A percentile compares a stretch with the other conserved stretches of the same genome.
Evolutionary conservation across 2,797 vertebrate species (phyloP).

Genomic region (Peromyscus aztecus): DNA sequence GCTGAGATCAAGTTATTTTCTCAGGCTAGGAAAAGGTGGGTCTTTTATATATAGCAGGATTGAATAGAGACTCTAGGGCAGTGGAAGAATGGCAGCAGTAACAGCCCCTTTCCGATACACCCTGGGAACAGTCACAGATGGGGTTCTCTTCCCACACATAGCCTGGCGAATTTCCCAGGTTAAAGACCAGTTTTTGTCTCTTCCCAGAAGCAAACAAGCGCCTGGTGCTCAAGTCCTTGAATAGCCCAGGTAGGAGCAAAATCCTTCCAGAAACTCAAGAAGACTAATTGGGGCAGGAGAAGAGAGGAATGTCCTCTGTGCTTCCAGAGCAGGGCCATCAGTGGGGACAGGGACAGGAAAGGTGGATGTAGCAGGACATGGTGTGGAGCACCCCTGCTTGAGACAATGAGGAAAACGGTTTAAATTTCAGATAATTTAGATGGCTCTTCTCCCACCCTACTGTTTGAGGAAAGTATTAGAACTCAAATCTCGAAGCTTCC

Average conservation of each 20-base stretch:
- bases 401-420: not conserved
- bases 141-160: not conserved
- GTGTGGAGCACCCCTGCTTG: not conserved
- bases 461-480: not conserved
- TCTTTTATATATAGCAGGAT: not conserved
- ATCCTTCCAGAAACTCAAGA: not conserved
- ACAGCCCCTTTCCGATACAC: not conserved
- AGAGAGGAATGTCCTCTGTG: rapidly evolving
- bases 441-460: not conserved
- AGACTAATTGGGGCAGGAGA: rapidly evolving
- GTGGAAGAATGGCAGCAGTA: not conserved
- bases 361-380: not conserved
- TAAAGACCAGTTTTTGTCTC: not conserved
- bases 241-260: not conserved
- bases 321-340: not conserved
- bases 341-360: not conserved
- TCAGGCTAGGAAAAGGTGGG: not conserved
- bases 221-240: not conserved
- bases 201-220: not conserved
- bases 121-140: conserved; percentile 36
- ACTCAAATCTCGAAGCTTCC: not conserved
- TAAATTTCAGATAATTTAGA: not conserved
- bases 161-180: not conserved
- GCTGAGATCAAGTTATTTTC: not conserved
- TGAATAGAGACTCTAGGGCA: not conserved